Percentiles rank a stretch among this genome's conserved stretches.
Conservation (phyloP, 2,888 invertebrate species). For the Cantharis rufa region DNA sequence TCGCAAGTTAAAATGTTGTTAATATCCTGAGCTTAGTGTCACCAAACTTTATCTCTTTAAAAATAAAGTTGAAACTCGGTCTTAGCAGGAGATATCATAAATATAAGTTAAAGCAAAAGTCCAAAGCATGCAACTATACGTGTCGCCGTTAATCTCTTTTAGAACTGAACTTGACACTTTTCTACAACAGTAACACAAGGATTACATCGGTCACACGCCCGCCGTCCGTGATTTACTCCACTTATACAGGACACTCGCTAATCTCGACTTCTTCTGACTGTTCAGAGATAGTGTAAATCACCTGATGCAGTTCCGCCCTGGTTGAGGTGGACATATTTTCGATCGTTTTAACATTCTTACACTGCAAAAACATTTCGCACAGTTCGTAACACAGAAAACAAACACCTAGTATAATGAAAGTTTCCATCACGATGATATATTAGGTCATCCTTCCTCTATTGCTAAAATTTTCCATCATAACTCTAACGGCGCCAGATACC, state of each 20-base stretch:
- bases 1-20: conserved; percentile 2
- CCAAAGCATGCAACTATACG: conserved; percentile 11
- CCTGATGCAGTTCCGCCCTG: conserved; percentile 41
- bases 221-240: conserved; percentile 21
- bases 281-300: conserved; percentile 50
- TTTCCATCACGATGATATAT: conserved; percentile 60
- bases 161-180: conserved; percentile 30
- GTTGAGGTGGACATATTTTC: conserved; percentile 43
- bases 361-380: conserved; percentile 65
- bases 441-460: conserved; percentile 18
- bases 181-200: conserved; percentile 25
- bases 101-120: conserved; percentile 19
- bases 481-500: conserved; percentile 28
- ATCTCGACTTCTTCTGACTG: conserved; percentile 33
- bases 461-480: conserved; percentile 28
- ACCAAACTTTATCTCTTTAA: conserved; percentile 10
- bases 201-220: conserved; percentile 29
- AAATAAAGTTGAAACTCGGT: neutral
- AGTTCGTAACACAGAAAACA: conserved; percentile 71
- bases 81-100: conserved; percentile 4
- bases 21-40: conserved; percentile 4
- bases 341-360: conserved; percentile 51
- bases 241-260: conserved; percentile 24
- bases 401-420: conserved; percentile 68
- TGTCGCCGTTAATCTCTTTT: conserved; percentile 23